Percentiles rank a stretch among this genome's conserved stretches.
phyloP scores from a whole-genome alignment of 92 coral and sea anemone species.

The Galaxea fascicularis region DNA sequence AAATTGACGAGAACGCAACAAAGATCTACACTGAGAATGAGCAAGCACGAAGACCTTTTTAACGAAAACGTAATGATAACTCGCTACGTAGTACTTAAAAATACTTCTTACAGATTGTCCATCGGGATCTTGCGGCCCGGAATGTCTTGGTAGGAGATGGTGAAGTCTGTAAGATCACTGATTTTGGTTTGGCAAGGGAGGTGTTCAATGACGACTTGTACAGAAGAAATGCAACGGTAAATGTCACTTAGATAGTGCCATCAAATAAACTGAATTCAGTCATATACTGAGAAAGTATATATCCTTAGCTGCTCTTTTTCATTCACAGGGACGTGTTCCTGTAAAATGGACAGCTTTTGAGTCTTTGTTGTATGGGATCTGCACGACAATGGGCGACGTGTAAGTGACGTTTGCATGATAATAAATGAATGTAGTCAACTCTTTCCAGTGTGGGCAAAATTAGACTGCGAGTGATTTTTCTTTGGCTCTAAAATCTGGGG shows the following conservation, averaged over 20 bases:
- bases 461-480: no score
- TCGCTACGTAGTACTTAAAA: no score
- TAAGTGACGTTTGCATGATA: conserved; percentile 31
- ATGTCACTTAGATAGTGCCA: background rate
- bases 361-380: conserved; percentile 77
- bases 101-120: conserved; percentile 60
- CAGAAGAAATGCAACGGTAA: conserved; percentile 63
- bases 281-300: background rate
- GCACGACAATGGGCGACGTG: conserved; percentile 92
- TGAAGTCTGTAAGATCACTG: conserved; percentile 65
- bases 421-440: background rate
- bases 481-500: no score
- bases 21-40: no score
- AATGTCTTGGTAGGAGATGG: conserved; percentile 68
- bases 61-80: no score
- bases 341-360: conserved; percentile 93
- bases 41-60: no score
- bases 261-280: no score
- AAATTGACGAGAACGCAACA: no score
- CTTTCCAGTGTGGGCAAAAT: background rate
- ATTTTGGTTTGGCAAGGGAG: conserved; percentile 74
- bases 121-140: conserved; percentile 79
- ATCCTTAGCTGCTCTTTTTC: background rate
- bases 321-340: conserved; percentile 82
- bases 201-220: conserved; percentile 52